These are phyloP conservation scores for Calosoma granatense DNA, from an alignment of 1,140 invertebrate species.

Conservation along the genomic window DNA sequence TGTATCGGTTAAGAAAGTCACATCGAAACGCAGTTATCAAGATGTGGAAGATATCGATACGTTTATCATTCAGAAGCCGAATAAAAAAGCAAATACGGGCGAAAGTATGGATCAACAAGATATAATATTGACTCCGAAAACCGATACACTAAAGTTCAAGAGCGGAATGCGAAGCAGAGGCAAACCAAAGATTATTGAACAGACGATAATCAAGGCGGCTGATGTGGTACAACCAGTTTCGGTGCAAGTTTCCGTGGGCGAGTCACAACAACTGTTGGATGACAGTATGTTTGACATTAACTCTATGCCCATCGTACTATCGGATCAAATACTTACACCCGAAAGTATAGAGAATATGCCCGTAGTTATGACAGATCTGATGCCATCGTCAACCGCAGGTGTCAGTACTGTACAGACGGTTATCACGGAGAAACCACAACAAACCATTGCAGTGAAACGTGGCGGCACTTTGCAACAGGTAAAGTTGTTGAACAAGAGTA, in stretches of 20 bases:
- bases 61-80: slow-evolving; percentile 30
- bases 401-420: slow-evolving; percentile 12
- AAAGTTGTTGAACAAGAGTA: slow-evolving; percentile 15
- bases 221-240: slow-evolving; percentile 19
- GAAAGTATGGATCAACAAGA: slow-evolving; percentile 7
- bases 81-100: slow-evolving; percentile 17
- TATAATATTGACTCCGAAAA: slow-evolving; percentile 5
- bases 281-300: slow-evolving; percentile 60
- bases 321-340: slow-evolving; percentile 50
- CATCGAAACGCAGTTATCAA: slow-evolving; percentile 23
- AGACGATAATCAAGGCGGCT: slow-evolving; percentile 31
- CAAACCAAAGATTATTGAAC: slow-evolving; percentile 31
- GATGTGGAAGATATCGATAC: slow-evolving; percentile 31
- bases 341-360: slow-evolving; percentile 54
- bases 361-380: slow-evolving; percentile 48
- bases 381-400: slow-evolving; percentile 31
- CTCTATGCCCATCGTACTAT: slow-evolving; percentile 60
- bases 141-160: slow-evolving; percentile 7
- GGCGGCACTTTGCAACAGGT: slow-evolving; percentile 11
- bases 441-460: slow-evolving; percentile 10
- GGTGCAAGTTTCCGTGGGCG: slow-evolving; percentile 21
- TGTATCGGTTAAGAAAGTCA: slow-evolving; percentile 22
- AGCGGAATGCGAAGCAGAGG: slow-evolving; percentile 1
- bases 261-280: slow-evolving; percentile 31
- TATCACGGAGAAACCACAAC: slow-evolving; percentile 8